Evolutionary conservation across 2,888 invertebrate species (phyloP), one percentile per base, ranked within the genome.

Genomic region (Willowsia nigromaculata): DNA sequence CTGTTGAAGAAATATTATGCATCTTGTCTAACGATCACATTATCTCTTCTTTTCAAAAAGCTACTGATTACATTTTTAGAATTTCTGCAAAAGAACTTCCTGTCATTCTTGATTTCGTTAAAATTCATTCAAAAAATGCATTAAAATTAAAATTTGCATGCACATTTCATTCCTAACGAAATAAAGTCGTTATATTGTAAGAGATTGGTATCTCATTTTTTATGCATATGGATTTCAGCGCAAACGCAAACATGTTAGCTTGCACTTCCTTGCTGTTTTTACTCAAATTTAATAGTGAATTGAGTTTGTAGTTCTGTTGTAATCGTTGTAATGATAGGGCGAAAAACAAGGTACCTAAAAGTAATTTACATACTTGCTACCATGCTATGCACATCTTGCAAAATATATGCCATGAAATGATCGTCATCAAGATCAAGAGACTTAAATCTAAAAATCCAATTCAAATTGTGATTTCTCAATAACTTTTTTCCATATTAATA

Each of bases 351-450:
- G 76, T 53, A 76, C 50, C 76, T 27, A 50, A 0, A 47, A 30
- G 30, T 50, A 40, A 47, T 76, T 76, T 76, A 40, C 76, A 76
- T 76, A 76, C 76, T 76, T 47, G 76, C 15, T 27, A 76, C 50
- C 74, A 47, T 33, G 47, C 27, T n/a, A 74, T 74, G 25, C 74
- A 27, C 30, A 76, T 30, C 15, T 18, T 15, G 40, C 27, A 62
- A 62, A 1, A 13, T 22, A 40, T n/a, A n/a, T n/a, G n/a, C n/a
- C n/a, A n/a, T n/a, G n/a, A n/a, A n/a, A n/a, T n/a, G n/a, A n/a
- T 71, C 68, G 18, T 30, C 33, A n/a, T 50, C 30, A 50, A 15
- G 1, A 33, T 2, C 47, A 27, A 50, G 9, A 47, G 76, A 18
- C 30, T 76, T 53, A 76, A 76, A 30, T 76, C 76, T 30, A 25